Base-by-base conservation (phyloP, 2,888 invertebrate genomes). In the Trichacis sp. region DNA sequence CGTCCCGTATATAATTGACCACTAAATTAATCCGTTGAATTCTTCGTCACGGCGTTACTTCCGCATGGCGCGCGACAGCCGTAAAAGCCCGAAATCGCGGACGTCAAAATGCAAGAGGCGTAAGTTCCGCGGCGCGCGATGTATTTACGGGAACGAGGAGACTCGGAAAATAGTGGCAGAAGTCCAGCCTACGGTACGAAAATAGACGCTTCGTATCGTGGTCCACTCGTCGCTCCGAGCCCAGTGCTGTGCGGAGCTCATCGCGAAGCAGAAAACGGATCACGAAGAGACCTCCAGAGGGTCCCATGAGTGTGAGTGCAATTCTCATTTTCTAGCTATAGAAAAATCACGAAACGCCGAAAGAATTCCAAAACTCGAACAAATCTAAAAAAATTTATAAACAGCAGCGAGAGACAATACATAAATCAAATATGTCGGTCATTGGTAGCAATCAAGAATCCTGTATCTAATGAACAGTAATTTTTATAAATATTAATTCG, bases 111-210 rank as follows among this genome's bases (percentile, higher is more conserved):
- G 67, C 61, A 66, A 61, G 55, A 69, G 64, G 55, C 64, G 67
- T 68, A 70, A 70, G 63, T 57, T 56, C 33, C 33, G 54, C 58
- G 55, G 60, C 64, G 63, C 60, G 56, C 58, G 65, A 73, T 82
- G 80, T 81, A 82, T 83, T 83, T 82, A 83, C 81, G 81, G 77
- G 80, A 79, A 78, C 78, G 78, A 74, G 82, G 80, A 82, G 79
- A 80, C 77, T 79, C 71, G 73, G 74, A 70, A 77, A 77, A 75
- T 73, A 74, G 77, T 79, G 82, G 83, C 83, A 83, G 65, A 75
- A 75, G 76, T 83, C 83, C 84, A 84, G 80, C 73, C 73, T 64
- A 64, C 52, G 49, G 55, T 72, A 73, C 77, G 63, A 74, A 78
- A 78, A 78, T 78, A 78, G 77, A 77, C 61, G 70, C 72, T 65